These are phyloP conservation scores for Dipodomys spectabilis DNA, from an alignment of 2,113 vertebrate species.

Conservation along the genomic window DNA sequence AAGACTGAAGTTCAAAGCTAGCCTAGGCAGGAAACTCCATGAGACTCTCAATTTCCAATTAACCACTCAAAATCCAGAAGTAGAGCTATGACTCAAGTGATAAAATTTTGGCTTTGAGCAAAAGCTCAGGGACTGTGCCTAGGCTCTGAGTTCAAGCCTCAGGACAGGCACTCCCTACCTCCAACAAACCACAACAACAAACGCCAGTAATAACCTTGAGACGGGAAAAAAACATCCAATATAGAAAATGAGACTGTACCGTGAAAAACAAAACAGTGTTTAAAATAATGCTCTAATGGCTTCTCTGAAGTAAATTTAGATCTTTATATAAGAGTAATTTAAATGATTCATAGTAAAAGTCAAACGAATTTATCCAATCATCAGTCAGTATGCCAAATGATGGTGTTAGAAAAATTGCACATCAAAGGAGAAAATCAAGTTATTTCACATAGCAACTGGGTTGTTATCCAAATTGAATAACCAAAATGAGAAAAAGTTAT, in stretches of 20 bases:
- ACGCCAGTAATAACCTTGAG: neutral
- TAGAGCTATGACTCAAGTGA: too few species aligned
- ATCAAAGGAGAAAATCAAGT: slow-evolving; percentile 70
- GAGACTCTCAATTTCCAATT: too few species aligned
- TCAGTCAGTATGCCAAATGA: slow-evolving; percentile 76
- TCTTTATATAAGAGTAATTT: slow-evolving; percentile 70
- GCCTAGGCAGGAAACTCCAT: too few species aligned
- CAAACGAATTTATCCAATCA: slow-evolving; percentile 70
- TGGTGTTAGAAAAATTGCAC: slow-evolving; percentile 66
- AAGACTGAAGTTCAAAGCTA: too few species aligned
- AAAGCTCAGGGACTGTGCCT: too few species aligned
- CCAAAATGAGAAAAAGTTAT: slow-evolving; percentile 72
- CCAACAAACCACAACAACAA: too few species aligned
- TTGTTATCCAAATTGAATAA: slow-evolving; percentile 80
- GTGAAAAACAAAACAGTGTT: slow-evolving; percentile 33
- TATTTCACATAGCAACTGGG: slow-evolving; percentile 74
- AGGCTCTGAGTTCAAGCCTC: too few species aligned
- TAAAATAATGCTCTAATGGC: slow-evolving; percentile 69
- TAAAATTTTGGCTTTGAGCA: too few species aligned
- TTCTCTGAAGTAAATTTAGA: slow-evolving; percentile 68
- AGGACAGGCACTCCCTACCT: too few species aligned
- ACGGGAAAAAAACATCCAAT: neutral
- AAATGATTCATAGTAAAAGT: slow-evolving; percentile 77
- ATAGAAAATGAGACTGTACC: slow-evolving; percentile 11
- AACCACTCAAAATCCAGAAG: too few species aligned